A percentile compares a stretch with the other conserved stretches of the same genome.
phyloP scores from a whole-genome alignment of 2,888 invertebrate genomes.

The Empis livida region DNA sequence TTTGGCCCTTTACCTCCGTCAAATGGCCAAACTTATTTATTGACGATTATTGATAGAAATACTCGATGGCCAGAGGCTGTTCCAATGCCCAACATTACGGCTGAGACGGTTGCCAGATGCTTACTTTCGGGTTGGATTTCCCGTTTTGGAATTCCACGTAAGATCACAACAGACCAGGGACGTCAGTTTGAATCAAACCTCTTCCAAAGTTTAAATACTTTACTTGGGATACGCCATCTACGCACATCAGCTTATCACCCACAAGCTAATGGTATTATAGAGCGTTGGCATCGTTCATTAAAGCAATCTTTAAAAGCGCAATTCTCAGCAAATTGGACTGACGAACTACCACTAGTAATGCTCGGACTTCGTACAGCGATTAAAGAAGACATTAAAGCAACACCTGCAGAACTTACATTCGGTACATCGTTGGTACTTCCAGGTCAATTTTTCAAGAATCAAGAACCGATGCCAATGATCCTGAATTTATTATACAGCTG shows the following conservation, averaged over 20 bases:
- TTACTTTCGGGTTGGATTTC: not conserved
- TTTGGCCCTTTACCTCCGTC: not conserved
- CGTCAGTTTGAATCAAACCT: not conserved
- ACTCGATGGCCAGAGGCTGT: not conserved
- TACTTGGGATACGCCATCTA: not conserved
- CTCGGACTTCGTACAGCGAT: not conserved
- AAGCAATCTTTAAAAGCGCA: not conserved
- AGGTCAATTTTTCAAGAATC: not conserved
- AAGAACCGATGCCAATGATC: too few species aligned
- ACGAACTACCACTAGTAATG: not conserved
- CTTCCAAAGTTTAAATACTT: not conserved
- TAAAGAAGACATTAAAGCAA: not conserved
- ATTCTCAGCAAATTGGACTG: not conserved
- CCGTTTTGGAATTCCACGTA: not conserved
- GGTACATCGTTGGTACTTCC: not conserved
- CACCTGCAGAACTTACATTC: not conserved
- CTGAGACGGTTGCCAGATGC: not conserved
- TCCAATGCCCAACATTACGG: not conserved
- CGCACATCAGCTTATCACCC: slow-evolving; percentile 1
- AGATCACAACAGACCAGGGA: not conserved
- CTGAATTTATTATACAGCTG: too few species aligned
- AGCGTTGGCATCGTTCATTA: not conserved
- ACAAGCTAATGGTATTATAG: slow-evolving; percentile 2
- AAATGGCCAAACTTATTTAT: not conserved
- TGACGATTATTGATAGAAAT: not conserved